Evolutionary conservation across 1,140 invertebrate genomes (phyloP).

Genomic region (Vollenhovia emeryi): DNA sequence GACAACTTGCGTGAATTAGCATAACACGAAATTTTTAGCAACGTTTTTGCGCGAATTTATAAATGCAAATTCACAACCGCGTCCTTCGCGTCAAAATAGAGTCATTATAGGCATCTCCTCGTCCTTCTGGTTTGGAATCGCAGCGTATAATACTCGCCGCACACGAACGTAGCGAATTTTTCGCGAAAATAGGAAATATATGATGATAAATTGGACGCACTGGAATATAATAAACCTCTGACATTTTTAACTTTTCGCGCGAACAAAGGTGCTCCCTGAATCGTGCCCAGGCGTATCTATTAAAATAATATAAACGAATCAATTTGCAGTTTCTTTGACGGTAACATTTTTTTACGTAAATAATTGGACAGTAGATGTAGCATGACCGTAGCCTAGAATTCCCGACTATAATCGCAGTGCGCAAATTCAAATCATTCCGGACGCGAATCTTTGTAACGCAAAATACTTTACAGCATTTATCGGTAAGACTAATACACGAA

Average conservation of each 20-base stretch:
- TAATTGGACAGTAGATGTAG: neutral
- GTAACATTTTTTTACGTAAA: neutral
- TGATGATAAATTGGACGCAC: neutral
- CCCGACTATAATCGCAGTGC: neutral
- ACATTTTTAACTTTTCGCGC: neutral
- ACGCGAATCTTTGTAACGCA: neutral
- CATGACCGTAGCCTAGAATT: neutral
- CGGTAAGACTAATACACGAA: neutral
- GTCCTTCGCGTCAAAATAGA: neutral
- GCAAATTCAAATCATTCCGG: neutral
- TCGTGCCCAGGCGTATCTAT: neutral
- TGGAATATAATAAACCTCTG: neutral
- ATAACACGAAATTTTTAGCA: neutral
- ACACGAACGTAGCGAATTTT: neutral
- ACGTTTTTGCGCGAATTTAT: neutral
- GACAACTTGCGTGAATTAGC: neutral
- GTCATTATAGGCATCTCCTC: neutral
- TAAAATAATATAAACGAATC: constrained; percentile 9
- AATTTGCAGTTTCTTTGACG: neutral
- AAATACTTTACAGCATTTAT: neutral
- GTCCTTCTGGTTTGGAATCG: constrained; percentile 1
- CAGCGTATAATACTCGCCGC: neutral
- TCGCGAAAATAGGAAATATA: constrained; percentile 13
- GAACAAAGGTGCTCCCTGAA: neutral
- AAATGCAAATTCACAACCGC: neutral